Evolutionary conservation across 2,113 vertebrate genomes (phyloP).

Genomic region (Planiliza haematocheilus): DNA sequence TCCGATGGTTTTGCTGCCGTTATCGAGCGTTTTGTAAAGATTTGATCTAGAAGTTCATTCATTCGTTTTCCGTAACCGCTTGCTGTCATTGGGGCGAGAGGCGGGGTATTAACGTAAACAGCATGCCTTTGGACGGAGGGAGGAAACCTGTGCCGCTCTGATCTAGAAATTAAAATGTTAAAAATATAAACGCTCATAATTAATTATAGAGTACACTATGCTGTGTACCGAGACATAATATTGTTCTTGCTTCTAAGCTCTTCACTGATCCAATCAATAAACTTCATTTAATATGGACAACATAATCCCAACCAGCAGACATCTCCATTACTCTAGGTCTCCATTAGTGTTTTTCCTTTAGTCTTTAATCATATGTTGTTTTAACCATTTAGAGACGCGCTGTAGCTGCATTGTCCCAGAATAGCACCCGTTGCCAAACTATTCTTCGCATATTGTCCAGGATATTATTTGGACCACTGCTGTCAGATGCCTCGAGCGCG

Average conservation of each 20-base stretch:
- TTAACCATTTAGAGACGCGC: background rate
- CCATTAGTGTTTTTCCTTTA: background rate
- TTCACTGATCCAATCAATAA: conserved; percentile 15
- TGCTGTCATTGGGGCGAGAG: too few relatives aligned
- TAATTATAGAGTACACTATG: background rate
- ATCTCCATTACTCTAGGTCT: too few relatives aligned
- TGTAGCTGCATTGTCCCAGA: background rate
- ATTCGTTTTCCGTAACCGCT: too few relatives aligned
- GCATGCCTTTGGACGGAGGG: too few relatives aligned
- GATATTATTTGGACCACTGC: conserved; percentile 6
- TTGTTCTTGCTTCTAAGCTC: conserved; percentile 6
- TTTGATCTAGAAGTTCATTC: too few relatives aligned
- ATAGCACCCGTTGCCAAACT: background rate
- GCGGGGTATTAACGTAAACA: too few relatives aligned
- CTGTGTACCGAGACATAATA: background rate
- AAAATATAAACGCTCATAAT: background rate
- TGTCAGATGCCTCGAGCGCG: background rate
- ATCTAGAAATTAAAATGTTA: background rate
- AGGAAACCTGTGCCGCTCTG: too few relatives aligned
- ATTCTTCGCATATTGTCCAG: background rate
- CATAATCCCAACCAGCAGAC: conserved; percentile 21
- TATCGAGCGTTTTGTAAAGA: background rate
- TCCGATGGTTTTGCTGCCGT: background rate
- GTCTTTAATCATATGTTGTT: background rate
- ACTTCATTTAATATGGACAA: conserved; percentile 26